Percentiles rank a stretch among this genome's conserved stretches.
Evolutionary conservation across 2,888 invertebrate genomes (phyloP).

Genomic region (Polietes domitor): DNA sequence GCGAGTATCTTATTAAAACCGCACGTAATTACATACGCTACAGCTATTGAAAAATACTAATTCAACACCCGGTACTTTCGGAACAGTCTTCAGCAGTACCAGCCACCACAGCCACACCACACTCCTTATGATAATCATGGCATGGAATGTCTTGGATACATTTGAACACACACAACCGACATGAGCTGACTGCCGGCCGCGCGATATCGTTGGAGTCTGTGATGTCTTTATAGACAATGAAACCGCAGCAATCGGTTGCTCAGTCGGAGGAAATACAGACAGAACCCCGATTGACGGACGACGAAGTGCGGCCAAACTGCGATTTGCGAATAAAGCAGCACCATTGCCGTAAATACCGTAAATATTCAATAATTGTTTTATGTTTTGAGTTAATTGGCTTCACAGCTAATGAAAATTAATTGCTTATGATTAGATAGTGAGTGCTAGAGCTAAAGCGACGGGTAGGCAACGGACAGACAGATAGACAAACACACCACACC

Average conservation of each 20-base stretch:
- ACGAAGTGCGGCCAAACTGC: neutral
- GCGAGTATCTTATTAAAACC: neutral
- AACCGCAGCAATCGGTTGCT: neutral
- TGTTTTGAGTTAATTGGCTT: constrained; percentile 55
- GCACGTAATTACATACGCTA: constrained; percentile 3
- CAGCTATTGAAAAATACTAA: neutral
- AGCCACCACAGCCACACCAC: neutral
- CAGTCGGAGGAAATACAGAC: no score
- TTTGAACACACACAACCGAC: neutral
- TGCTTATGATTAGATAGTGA: constrained; percentile 22
- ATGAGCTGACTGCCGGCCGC: neutral
- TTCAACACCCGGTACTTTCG: neutral
- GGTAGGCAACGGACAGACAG: no score
- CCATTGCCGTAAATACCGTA: constrained; percentile 42
- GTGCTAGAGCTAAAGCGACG: neutral
- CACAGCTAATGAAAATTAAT: constrained; percentile 34
- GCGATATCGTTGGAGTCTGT: neutral
- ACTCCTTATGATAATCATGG: constrained; percentile 1
- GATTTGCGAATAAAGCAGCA: neutral
- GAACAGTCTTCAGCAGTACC: neutral
- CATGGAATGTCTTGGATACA: constrained; percentile 7
- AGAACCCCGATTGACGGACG: neutral
- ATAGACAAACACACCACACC: no score
- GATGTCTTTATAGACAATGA: constrained; percentile 20
- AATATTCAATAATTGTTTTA: constrained; percentile 40